Evolutionary conservation across 2,797 vertebrate genomes (phyloP).

Genomic region (Peromyscus attwateri): DNA sequence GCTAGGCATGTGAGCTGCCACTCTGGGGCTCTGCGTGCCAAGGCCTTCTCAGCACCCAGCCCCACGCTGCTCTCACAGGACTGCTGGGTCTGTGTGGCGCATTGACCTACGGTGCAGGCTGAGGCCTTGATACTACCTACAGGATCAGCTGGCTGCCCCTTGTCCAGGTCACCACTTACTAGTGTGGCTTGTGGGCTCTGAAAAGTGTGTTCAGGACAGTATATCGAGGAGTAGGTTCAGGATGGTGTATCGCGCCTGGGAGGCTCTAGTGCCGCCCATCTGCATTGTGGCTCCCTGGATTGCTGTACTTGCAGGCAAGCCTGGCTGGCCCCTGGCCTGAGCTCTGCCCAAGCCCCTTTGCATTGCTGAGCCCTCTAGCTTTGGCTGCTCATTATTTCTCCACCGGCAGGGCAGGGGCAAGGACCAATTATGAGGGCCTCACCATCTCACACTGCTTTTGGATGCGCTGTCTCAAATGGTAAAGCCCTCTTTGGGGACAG

Average conservation of each 20-base stretch:
- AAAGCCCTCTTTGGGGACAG: constrained; percentile 85
- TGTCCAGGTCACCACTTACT: background rate
- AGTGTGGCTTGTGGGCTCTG: background rate
- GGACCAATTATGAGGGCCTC: constrained; percentile 86
- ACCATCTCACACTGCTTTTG: constrained; percentile 66
- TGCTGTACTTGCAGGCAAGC: background rate
- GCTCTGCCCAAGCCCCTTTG: constrained; percentile 51
- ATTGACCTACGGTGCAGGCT: background rate
- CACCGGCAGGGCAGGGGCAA: constrained; percentile 56
- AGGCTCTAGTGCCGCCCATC: background rate
- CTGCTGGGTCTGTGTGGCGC: background rate
- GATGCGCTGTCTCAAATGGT: constrained; percentile 79
- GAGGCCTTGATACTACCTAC: background rate
- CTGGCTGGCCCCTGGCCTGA: background rate
- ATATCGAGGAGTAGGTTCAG: background rate
- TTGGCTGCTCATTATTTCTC: constrained; percentile 87
- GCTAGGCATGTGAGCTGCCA: background rate
- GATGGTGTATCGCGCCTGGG: background rate
- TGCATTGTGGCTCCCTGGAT: background rate
- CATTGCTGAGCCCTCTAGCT: constrained; percentile 76
- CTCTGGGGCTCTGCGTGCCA: background rate
- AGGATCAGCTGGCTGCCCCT: background rate
- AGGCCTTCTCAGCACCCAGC: background rate
- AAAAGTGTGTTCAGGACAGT: background rate
- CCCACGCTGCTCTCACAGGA: background rate